These are phyloP conservation scores for Calliopum simillimum DNA, from an alignment of 2,888 invertebrate species.

Conservation along the genomic window DNA sequence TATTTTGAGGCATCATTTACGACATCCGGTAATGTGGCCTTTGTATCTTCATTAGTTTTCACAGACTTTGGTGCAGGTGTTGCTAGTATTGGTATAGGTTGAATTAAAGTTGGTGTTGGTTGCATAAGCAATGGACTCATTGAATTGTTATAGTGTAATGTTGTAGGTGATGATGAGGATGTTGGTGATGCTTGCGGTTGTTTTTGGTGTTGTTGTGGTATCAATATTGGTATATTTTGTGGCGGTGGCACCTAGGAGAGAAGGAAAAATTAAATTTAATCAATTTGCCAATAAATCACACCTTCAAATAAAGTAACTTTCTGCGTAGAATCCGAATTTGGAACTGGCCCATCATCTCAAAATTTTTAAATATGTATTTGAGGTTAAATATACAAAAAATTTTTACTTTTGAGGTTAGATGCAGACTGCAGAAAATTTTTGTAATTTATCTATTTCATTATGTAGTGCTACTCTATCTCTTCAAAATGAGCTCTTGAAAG, in stretches of 20 bases:
- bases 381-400: no score
- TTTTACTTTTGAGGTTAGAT: no score
- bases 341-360: no score
- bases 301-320: no score
- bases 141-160: not conserved
- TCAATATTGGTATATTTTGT: constrained; percentile 52
- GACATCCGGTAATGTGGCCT: constrained; percentile 49
- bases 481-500: no score
- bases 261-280: constrained; percentile 2
- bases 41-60: constrained; percentile 4
- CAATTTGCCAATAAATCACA: constrained; percentile 11
- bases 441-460: no score
- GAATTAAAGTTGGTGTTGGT: constrained; percentile 43
- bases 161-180: constrained; percentile 24
- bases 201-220: constrained; percentile 53
- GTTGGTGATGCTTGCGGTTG: constrained; percentile 25
- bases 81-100: constrained; percentile 42
- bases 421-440: constrained; percentile 21
- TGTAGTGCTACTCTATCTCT: no score
- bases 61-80: constrained; percentile 20
- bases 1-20: constrained; percentile 50
- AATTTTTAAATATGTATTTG: no score
- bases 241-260: constrained; percentile 45
- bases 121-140: constrained; percentile 8
- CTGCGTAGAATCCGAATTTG: no score